Conservation (phyloP, 2,113 vertebrate genomes). For the Cygnus buccinator region DNA sequence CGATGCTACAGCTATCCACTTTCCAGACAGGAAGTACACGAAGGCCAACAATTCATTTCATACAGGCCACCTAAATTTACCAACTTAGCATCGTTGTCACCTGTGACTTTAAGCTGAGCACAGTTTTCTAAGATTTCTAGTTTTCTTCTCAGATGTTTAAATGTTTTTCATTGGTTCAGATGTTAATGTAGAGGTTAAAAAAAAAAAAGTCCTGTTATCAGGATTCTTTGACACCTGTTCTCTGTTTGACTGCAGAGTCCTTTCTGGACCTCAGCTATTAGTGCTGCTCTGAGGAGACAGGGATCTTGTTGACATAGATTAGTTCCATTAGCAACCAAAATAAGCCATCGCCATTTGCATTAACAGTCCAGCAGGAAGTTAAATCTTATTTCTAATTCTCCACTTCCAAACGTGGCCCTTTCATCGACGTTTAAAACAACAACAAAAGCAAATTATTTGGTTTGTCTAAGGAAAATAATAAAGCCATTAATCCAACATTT, state of each 20-base stretch:
- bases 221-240: not conserved
- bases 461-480: not conserved
- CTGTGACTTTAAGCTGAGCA: not conserved
- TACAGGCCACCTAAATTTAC: slow-evolving; percentile 23
- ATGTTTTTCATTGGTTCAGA: not conserved
- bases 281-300: not conserved
- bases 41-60: not conserved
- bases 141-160: not conserved
- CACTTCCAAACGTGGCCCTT: not conserved
- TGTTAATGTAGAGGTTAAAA: not conserved
- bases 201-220: not conserved
- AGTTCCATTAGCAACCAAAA: not conserved
- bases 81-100: not conserved
- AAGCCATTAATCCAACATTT: not conserved
- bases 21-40: not conserved
- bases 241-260: not conserved
- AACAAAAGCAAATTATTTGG: not conserved
- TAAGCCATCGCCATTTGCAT: not conserved
- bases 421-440: not conserved
- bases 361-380: not conserved
- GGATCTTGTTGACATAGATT: not conserved
- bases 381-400: not conserved
- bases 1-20: slow-evolving; percentile 21
- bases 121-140: not conserved
- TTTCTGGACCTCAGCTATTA: not conserved